Evolutionary conservation across 2,113 vertebrate species (phyloP), one percentile per base, ranked within the genome.

Genomic region (Callochromis pleurospilus): DNA sequence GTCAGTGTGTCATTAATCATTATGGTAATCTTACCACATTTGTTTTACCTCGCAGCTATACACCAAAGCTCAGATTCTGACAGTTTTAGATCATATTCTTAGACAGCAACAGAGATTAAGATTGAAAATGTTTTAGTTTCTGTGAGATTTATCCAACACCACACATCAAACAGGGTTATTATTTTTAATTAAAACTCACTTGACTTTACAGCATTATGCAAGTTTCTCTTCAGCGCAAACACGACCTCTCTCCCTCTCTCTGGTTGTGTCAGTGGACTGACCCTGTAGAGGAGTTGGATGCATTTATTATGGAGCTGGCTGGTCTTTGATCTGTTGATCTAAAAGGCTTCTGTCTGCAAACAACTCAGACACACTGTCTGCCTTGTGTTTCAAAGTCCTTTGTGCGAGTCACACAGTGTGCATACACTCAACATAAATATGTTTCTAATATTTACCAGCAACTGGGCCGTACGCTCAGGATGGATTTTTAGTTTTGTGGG

Each of bases 291-390:
- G 29, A 87, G 56, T 51, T 77, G 65, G 49, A 84, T 87, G 79
- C 51, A 56, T 87, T 90, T 79, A 54, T 54, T 55, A 84, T 45
- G 58, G 53, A 73, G 82, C 73, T 49, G 58, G 3, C 24, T 9
- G 60, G 55, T 68, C 86, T 88, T 88, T 90, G 89, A 88, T 90
- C 73, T 73, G 79, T 11, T 53, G 24, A 24, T 80, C 58, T 42
- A 53, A 89, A 79, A 83, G 56, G 55, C 79, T 87, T 56, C 70
- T 75, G 80, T 88, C 82, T 70, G 65, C 85, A 68, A 26, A 42
- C 54, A 14, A 19, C 80, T 80, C 70, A 56, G 33, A 53, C 79
- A 79, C 79, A 36, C 53, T 54, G 80, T 53, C 81, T 89, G 81
- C 62, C 33, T 81, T 10, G 26, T 62, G 55, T 79, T 79, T 84